Base-by-base conservation (phyloP, 2,888 invertebrate genomes). In the Phaedon cochleariae region DNA sequence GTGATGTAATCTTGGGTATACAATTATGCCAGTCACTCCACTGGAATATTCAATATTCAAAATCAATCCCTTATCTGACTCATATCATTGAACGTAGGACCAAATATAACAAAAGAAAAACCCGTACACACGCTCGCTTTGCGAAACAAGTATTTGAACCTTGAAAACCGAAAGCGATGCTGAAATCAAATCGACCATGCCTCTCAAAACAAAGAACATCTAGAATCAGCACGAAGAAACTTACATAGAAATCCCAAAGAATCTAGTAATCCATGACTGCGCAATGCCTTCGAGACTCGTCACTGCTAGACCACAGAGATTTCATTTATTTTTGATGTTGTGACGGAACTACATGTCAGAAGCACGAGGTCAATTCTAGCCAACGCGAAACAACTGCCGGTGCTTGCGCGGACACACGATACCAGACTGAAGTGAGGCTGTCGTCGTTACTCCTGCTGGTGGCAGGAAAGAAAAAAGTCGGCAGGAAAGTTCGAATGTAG, bases 301-400 rank as follows among this genome's bases (percentile, higher is more conserved):
- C 61, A 22, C 57, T 12, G 34, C 34, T 15, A 9, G 26, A 29
- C n/a, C n/a, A n/a, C n/a, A n/a, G 49, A 37, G 17, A 12, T 46
- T 29, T 57, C 20, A 2, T 18, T 37, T 31, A 20, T 46, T 15
- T 26, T 45, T 12, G 41, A 22, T 31, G 21, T 21, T n/a, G 58
- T 62, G 54, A 62, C 67, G 64, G 70, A 72, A 72, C 72, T 72
- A 70, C 72, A 72, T 72, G 68, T 70, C 72, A 55, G 51, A 55
- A 64, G 62, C 72, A 72, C 72, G 70, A 72, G 72, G 72, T 67
- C 67, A 65, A 61, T 21, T 55, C 52, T 63, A 51, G 31, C 31
- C 31, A 34, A 34, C 31, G 31, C 31, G 31, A 5, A 26, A 9
- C 31, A 10, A 34, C 31, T 2, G 55, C 21, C 21, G 34, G 17